Evolutionary conservation across 2,888 invertebrate species (phyloP).

Genomic region (Aethes cnicana): DNA sequence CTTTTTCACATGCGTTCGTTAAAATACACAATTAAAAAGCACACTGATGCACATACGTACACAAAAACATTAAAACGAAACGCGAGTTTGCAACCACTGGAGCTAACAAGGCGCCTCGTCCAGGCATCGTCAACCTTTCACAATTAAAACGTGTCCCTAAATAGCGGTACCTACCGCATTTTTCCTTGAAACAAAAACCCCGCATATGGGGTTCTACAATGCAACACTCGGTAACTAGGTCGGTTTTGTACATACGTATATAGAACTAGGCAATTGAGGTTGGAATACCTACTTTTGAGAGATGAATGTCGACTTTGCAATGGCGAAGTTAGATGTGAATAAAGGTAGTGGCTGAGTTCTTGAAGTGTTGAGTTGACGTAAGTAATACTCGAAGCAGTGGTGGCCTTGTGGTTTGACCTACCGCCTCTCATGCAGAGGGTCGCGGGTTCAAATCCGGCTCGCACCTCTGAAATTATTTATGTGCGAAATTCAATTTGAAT

Average conservation of each 20-base stretch:
- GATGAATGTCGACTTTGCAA: too few species aligned
- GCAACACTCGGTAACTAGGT: constrained; percentile 32
- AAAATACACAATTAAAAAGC: not conserved
- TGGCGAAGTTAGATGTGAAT: too few species aligned
- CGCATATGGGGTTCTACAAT: constrained; percentile 13
- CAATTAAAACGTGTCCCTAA: constrained; percentile 31
- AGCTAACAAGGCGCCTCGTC: constrained; percentile 24
- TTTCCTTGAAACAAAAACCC: constrained; percentile 24
- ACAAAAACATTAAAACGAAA: constrained; percentile 15
- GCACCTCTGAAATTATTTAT: too few species aligned
- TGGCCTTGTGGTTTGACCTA: too few species aligned
- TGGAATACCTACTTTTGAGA: too few species aligned
- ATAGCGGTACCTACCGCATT: constrained; percentile 19
- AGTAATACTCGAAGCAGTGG: too few species aligned
- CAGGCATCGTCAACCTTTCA: constrained; percentile 31
- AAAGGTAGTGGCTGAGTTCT: too few species aligned
- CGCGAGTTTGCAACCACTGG: constrained; percentile 11
- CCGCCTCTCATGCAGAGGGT: too few species aligned
- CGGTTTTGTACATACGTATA: constrained; percentile 29
- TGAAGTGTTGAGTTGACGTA: too few species aligned
- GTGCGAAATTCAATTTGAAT: too few species aligned
- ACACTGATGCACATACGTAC: constrained; percentile 11
- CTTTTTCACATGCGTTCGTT: too few species aligned
- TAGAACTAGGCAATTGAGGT: constrained; percentile 23
- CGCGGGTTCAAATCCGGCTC: too few species aligned